A percentile compares a stretch with the other conserved stretches of the same genome.
These are phyloP conservation scores for Thymelicus lineola DNA, from an alignment of 2,888 invertebrate genomes.

Conservation along the genomic window DNA sequence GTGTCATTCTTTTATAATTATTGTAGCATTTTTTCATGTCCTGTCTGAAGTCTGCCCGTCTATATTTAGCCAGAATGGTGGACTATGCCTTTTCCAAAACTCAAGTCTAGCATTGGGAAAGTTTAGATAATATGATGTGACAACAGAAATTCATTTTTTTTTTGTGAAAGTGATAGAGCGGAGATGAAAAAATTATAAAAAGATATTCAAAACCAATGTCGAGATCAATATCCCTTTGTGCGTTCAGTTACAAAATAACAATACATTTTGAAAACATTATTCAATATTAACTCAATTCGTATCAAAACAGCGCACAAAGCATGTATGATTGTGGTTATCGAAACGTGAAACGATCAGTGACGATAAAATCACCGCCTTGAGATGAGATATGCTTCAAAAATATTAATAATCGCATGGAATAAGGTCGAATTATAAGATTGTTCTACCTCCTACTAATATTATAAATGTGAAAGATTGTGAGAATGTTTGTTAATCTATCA, in stretches of 20 bases:
- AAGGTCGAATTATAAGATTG: too few relatives aligned
- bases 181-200: neutral
- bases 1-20: too few relatives aligned
- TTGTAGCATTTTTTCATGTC: too few relatives aligned
- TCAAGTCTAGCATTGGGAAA: too few relatives aligned
- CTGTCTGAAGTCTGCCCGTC: too few relatives aligned
- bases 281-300: neutral
- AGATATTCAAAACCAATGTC: neutral
- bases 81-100: too few relatives aligned
- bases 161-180: neutral
- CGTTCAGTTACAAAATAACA: neutral
- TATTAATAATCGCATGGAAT: neutral
- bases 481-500: too few relatives aligned
- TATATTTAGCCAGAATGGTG: too few relatives aligned
- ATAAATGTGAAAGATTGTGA: too few relatives aligned
- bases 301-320: constrained; percentile 4
- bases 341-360: neutral
- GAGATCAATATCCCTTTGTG: neutral
- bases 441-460: too few relatives aligned
- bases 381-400: neutral
- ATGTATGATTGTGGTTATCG: neutral
- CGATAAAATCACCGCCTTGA: neutral
- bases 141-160: too few relatives aligned
- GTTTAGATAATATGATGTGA: too few relatives aligned
- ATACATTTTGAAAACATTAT: neutral